Base-by-base conservation (phyloP, 2,113 vertebrate species). In the Podiceps cristatus region DNA sequence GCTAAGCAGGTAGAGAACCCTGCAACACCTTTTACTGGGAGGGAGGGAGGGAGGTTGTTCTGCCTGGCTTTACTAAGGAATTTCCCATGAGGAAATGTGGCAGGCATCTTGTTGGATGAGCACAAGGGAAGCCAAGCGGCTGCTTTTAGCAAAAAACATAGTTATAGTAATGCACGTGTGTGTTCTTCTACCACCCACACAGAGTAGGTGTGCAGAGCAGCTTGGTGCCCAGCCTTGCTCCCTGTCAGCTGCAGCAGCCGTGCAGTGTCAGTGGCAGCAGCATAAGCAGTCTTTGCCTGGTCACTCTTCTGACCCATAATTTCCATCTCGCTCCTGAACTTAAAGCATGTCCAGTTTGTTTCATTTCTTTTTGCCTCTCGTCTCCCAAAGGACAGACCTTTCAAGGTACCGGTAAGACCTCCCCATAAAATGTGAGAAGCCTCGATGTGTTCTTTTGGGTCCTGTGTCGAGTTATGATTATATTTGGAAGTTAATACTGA, bases 91-190 rank as follows among this genome's bases (percentile, higher is more conserved):
- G 72, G 63, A 66, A 50, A 69, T 20, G 29, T 68, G 50, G 40
- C 18, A 40, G 33, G 28, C 33, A 24, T 64, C 10, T 37, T 0
- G 0, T 66, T 84, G 53, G 23, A 58, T 73, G 44, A 50, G 13
- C 14, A 6, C 25, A 66, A 71, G 53, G 25, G 58, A 95, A 82
- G 58, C 49, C 49, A 79, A 76, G 35, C 49, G 68, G 29, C 18
- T 9, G 2, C 58, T 83, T 76, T 12, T 59, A 37, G 62, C 0
- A 1, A 75, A 67, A 74, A 28, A 3, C 5, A n/a, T n/a, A 47
- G 44, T 81, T 10, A 3, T n/a, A 53, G 56, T 25, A 59, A 55
- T 45, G 37, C 14, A 2, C 29, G 8, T 66, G 27, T 74, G 45
- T 53, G 6, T 56, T 62, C 19, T 62, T 69, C 27, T 67, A 37